These are phyloP conservation scores for Zaprionus kolodkinae DNA, from an alignment of 1,140 invertebrate species.

Conservation along the genomic window DNA sequence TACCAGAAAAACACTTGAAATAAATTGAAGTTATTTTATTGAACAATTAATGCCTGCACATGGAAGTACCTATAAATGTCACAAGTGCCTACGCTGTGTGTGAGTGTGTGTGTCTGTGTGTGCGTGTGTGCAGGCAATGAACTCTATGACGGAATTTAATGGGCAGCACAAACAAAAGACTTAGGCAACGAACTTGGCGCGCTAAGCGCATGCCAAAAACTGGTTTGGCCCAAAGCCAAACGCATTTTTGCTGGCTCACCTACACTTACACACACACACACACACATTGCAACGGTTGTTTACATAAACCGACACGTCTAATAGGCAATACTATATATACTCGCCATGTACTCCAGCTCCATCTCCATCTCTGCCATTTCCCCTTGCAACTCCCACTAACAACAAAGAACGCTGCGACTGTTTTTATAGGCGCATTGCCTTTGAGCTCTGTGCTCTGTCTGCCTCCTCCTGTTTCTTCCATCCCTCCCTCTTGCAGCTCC, in stretches of 20 bases:
- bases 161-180: slow-evolving; percentile 70
- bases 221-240: slow-evolving; percentile 56
- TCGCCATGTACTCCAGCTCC: background rate
- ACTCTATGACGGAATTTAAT: slow-evolving; percentile 62
- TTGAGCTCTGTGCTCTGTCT: slow-evolving; percentile 2
- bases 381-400: slow-evolving; percentile 28
- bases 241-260: slow-evolving; percentile 49
- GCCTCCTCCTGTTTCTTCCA: background rate
- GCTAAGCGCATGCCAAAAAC: slow-evolving; percentile 61
- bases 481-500: background rate
- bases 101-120: slow-evolving; percentile 1
- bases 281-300: slow-evolving; percentile 63
- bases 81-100: slow-evolving; percentile 17
- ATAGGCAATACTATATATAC: slow-evolving; percentile 30
- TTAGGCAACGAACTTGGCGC: slow-evolving; percentile 73
- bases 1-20: background rate
- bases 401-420: slow-evolving; percentile 10
- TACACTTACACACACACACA: background rate
- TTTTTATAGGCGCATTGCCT: slow-evolving; percentile 41
- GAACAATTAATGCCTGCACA: slow-evolving; percentile 17
- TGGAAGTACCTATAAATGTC: slow-evolving; percentile 42
- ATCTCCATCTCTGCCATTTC: background rate
- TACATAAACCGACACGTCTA: slow-evolving; percentile 15
- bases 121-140: slow-evolving; percentile 59
- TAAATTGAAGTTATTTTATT: slow-evolving; percentile 35